A percentile compares a stretch with the other conserved stretches of the same genome.
Evolutionary conservation across 2,888 invertebrate genomes (phyloP).

Genomic region (Hylaea fasciaria): DNA sequence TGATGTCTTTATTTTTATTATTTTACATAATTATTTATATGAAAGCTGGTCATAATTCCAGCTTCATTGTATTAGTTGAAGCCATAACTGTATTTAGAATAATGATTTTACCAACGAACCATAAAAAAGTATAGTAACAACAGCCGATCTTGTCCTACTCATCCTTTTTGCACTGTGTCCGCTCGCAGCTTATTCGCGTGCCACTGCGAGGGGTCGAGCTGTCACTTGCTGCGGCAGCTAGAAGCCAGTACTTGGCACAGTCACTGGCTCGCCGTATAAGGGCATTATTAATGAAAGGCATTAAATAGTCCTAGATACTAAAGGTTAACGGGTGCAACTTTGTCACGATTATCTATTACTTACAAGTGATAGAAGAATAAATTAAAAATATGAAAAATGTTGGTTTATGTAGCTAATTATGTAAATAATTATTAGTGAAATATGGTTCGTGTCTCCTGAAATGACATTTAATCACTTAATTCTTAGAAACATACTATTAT

Average conservation of each 20-base stretch:
- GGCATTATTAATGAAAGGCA: constrained; percentile 8
- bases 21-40: constrained; percentile 1
- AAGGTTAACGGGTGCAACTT: constrained; percentile 25
- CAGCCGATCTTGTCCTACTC: too few species aligned
- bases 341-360: constrained; percentile 5
- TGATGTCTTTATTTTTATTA: constrained; percentile 22
- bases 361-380: constrained; percentile 6
- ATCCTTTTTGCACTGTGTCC: not conserved
- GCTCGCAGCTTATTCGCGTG: too few species aligned
- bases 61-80: too few species aligned
- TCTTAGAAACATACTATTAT: too few species aligned
- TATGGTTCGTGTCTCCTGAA: not conserved
- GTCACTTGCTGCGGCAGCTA: not conserved
- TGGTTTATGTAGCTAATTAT: not conserved
- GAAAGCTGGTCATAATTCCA: not conserved
- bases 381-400: not conserved
- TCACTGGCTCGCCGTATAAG: constrained; percentile 12
- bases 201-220: not conserved
- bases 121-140: too few species aligned
- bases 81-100: too few species aligned
- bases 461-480: too few species aligned
- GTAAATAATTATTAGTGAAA: not conserved
- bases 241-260: constrained; percentile 11
- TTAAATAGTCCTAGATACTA: constrained; percentile 11
- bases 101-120: too few species aligned